These are phyloP conservation scores for Lepidonotus clava DNA, from an alignment of 2,888 invertebrate genomes.

Conservation along the genomic window DNA sequence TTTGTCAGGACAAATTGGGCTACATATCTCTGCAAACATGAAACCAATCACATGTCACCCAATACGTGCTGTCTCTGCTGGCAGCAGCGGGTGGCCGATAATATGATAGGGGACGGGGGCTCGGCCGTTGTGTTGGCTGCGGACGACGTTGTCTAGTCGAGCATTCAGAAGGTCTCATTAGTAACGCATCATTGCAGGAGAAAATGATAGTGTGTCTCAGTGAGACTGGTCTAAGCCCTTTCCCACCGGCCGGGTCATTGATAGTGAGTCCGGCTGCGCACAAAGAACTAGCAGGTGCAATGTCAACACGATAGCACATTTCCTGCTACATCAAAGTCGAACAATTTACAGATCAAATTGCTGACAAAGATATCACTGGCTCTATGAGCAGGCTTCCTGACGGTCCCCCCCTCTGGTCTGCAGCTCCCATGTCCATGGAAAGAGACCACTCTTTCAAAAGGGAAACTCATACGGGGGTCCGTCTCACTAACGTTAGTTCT, in stretches of 20 bases:
- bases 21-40: constrained; percentile 42
- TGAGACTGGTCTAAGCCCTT: not conserved
- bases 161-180: constrained; percentile 24
- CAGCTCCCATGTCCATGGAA: too few relatives aligned
- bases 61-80: not conserved
- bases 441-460: too few relatives aligned
- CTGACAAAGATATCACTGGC: constrained; percentile 36
- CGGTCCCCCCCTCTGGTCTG: too few relatives aligned
- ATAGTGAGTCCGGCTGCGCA: not conserved
- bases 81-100: not conserved
- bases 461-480: too few relatives aligned
- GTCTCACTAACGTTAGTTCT: too few relatives aligned
- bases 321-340: constrained; percentile 50
- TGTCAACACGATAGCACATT: constrained; percentile 53
- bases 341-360: constrained; percentile 47
- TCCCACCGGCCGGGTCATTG: not conserved
- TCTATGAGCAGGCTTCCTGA: not conserved
- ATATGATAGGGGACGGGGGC: not conserved
- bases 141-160: constrained; percentile 9
- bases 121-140: not conserved
- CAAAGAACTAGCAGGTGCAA: constrained; percentile 46
- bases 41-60: constrained; percentile 43
- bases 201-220: constrained; percentile 45
- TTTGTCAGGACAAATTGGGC: constrained; percentile 20
- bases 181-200: constrained; percentile 43